A percentile compares a stretch with the other conserved stretches of the same genome.
Conservation (phyloP, 2,113 vertebrate genomes). For the Pituophis catenifer region DNA sequence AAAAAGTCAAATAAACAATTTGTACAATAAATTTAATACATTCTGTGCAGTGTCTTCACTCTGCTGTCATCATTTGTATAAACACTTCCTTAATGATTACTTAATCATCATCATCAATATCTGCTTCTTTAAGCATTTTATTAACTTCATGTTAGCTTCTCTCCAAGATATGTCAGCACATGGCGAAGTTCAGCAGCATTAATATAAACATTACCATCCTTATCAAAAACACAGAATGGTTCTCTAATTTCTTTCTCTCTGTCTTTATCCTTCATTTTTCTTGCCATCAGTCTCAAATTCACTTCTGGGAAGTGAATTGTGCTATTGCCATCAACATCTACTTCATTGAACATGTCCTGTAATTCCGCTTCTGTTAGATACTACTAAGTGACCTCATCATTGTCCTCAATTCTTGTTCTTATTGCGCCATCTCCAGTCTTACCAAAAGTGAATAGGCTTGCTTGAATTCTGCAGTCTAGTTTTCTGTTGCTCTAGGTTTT, state of each 20-base stretch:
- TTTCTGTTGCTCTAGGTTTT: no score
- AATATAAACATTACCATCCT: slow-evolving; percentile 98
- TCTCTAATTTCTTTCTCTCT: slow-evolving; percentile 99
- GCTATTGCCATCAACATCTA: slow-evolving; percentile 96
- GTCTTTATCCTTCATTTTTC: slow-evolving; percentile 99
- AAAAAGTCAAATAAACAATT: slow-evolving; percentile 91
- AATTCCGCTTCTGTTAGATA: slow-evolving; percentile 98
- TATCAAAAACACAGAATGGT: slow-evolving; percentile 98
- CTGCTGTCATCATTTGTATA: slow-evolving; percentile 99
- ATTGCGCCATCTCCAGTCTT: slow-evolving; percentile 99
- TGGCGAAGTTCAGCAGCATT: slow-evolving; percentile 97
- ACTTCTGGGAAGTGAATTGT: slow-evolving; percentile 99
- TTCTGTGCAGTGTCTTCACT: slow-evolving; percentile 99
- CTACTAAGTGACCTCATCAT: slow-evolving; percentile 97
- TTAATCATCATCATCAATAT: slow-evolving; percentile 98
- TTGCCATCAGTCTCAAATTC: slow-evolving; percentile 95
- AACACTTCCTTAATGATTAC: slow-evolving; percentile 98
- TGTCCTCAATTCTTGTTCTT: slow-evolving; percentile 98
- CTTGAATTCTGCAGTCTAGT: slow-evolving; percentile 86
- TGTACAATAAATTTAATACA: slow-evolving; percentile 97
- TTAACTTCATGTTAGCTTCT: slow-evolving; percentile 97
- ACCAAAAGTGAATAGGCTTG: slow-evolving; percentile 99
- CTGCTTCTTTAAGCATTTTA: slow-evolving; percentile 99
- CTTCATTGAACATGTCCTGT: slow-evolving; percentile 88
- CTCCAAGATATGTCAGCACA: slow-evolving; percentile 98